phyloP scores from a whole-genome alignment of 2,113 vertebrate genomes.

The Capra hircus region DNA sequence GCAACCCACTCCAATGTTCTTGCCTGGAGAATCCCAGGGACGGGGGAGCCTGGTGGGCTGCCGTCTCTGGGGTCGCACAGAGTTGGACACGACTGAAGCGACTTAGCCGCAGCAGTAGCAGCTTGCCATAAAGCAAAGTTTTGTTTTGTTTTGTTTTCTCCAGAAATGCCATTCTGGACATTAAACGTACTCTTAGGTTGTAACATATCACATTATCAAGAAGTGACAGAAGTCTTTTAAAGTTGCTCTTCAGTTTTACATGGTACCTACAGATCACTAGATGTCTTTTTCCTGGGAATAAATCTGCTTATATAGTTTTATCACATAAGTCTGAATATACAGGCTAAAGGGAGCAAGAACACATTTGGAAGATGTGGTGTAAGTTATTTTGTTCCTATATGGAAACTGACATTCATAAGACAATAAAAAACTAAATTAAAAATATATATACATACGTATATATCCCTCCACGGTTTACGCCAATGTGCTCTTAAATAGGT shows the following conservation, averaged over 20 bases:
- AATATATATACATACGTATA: too few species aligned
- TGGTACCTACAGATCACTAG: not conserved
- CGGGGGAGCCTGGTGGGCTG: too few species aligned
- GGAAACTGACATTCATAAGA: not conserved
- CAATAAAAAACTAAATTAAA: not conserved
- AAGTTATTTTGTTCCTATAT: not conserved
- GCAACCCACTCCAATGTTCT: too few species aligned
- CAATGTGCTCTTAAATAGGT: not conserved
- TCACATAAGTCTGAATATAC: not conserved
- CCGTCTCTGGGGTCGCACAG: too few species aligned
- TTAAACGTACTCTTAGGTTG: not conserved
- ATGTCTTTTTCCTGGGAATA: not conserved
- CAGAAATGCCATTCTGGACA: not conserved
- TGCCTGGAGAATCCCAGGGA: too few species aligned
- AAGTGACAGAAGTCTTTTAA: not conserved
- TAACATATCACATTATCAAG: not conserved
- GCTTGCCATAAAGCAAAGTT: rapidly evolving
- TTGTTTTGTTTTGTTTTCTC: not conserved
- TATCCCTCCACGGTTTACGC: not conserved
- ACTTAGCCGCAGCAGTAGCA: not conserved
- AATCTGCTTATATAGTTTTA: not conserved
- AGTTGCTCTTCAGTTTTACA: not conserved
- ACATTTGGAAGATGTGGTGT: not conserved
- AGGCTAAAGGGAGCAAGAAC: not conserved
- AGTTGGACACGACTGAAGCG: too few species aligned